Base-by-base conservation (phyloP, 2,113 vertebrate genomes). In the Gobiocypris rarus region DNA sequence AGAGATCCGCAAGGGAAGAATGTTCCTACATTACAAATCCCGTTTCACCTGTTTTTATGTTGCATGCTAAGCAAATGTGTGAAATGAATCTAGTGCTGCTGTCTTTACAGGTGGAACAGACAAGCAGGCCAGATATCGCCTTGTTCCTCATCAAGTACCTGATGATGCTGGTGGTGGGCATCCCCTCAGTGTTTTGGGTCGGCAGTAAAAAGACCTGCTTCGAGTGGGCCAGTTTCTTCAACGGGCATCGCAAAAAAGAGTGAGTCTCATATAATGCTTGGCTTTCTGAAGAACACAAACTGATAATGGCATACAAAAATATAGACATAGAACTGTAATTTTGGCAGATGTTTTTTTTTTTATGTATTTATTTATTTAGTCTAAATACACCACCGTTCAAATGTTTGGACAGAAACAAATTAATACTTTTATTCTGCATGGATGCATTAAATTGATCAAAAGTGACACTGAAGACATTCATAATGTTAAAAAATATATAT, bases 201-300 rank as follows among this genome's bases (percentile, higher is more conserved):
- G 97, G 96, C 86, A 99, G 98, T 88, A 99, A 98, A 92, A 99
- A 99, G 92, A 99, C 98, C 56, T 99, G 98, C 88, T 99, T 98
- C 1, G 98, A 99, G 92, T 99, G 98, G 98, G 97, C 96, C 87
- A 95, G 97, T 90, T 99, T 99, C 88, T 98, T 99, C 92, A 96
- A 97, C 0, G 96, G 97, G 9, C 97, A 96, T 89, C 94, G 94
- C 89, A 97, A 96, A 92, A 98, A 99, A 94, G 96, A 97, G 98
- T 99, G 93, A 86, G 97, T 94, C 14, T 5, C 4, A 7, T 70
- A 13, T 41, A 28, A 78, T 77, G 15, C 31, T 34, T 19, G 6
- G 28, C 7, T 61, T 67, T 67, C 14, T 17, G 5, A 67, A 17
- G 3, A 67, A 67, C 63, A 38, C 17, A 67, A 38, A 38, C 31